Evolutionary conservation across 23 tunicate species (phyloP).

Genomic region (Halocynthia aurantium): DNA sequence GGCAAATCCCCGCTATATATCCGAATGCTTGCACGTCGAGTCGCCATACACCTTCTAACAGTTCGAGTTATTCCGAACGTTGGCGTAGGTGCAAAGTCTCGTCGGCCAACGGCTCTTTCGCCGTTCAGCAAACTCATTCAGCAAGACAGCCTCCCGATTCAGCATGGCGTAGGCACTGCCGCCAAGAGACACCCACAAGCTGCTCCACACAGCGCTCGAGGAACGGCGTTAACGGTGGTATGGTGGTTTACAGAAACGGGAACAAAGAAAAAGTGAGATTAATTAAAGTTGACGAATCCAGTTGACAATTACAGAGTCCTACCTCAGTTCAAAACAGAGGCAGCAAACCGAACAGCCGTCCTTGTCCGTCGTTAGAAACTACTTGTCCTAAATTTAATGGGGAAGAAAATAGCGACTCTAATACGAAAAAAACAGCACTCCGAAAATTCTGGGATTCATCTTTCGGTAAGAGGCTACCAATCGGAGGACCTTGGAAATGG

Average conservation of each 20-base stretch:
- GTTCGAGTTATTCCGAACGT: too few relatives aligned
- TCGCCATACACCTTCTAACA: too few relatives aligned
- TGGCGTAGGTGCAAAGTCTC: too few relatives aligned
- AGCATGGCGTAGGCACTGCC: too few relatives aligned
- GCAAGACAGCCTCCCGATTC: too few relatives aligned
- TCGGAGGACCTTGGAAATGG: conserved; percentile 71
- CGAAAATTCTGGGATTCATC: conserved; percentile 72
- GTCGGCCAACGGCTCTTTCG: too few relatives aligned
- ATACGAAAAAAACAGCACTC: conserved; percentile 14
- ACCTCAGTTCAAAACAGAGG: neutral
- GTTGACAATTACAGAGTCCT: conserved; percentile 47
- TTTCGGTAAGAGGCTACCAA: conserved; percentile 54
- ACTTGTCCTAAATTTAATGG: neutral
- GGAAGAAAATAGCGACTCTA: conserved; percentile 4
- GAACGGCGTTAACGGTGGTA: conserved; percentile 13
- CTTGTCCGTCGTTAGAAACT: neutral
- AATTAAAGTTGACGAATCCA: conserved; percentile 27
- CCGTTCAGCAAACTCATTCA: too few relatives aligned
- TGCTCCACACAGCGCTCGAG: neutral
- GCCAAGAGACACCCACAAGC: too few relatives aligned
- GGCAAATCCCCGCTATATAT: too few relatives aligned
- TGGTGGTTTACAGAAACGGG: conserved; percentile 69
- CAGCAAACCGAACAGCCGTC: neutral
- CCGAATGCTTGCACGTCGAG: too few relatives aligned
- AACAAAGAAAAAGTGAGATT: conserved; percentile 48